phyloP scores from a whole-genome alignment of 2,113 vertebrate species.

The Toxotes chatareus region DNA sequence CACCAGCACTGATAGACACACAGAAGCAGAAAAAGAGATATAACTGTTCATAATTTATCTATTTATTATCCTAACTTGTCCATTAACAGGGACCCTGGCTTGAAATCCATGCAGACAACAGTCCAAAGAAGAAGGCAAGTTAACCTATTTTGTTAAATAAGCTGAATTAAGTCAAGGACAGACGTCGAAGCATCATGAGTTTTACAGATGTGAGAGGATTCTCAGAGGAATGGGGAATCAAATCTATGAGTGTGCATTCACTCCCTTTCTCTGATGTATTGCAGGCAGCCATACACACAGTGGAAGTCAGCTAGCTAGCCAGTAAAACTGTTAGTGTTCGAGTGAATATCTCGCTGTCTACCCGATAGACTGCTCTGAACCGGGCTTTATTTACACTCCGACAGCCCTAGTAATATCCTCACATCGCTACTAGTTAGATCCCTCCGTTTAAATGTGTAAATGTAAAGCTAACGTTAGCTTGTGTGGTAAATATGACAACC shows the following conservation, averaged over 20 bases:
- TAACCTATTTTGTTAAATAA: no score
- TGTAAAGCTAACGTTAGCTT: constrained; percentile 29
- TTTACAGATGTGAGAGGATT: no score
- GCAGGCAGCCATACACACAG: not conserved
- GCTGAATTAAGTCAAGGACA: no score
- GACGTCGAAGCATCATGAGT: no score
- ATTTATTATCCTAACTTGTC: not conserved
- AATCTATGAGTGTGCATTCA: no score
- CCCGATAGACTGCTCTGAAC: no score
- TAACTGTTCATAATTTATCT: not conserved
- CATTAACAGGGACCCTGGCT: no score
- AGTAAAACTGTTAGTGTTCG: not conserved
- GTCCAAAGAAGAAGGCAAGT: not conserved
- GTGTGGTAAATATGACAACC: not conserved
- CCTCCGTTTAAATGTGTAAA: not conserved
- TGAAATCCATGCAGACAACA: not conserved
- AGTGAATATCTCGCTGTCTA: not conserved
- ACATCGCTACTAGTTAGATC: fast-evolving
- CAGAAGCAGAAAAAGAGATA: not conserved
- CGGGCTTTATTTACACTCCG: not conserved
- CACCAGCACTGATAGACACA: constrained; percentile 33
- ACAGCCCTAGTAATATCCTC: no score
- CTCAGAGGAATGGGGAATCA: not conserved
- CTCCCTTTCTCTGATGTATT: no score
- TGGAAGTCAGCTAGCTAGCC: not conserved